phyloP scores from a whole-genome alignment of 1,140 invertebrate species.

The Drosophila mauritiana region DNA sequence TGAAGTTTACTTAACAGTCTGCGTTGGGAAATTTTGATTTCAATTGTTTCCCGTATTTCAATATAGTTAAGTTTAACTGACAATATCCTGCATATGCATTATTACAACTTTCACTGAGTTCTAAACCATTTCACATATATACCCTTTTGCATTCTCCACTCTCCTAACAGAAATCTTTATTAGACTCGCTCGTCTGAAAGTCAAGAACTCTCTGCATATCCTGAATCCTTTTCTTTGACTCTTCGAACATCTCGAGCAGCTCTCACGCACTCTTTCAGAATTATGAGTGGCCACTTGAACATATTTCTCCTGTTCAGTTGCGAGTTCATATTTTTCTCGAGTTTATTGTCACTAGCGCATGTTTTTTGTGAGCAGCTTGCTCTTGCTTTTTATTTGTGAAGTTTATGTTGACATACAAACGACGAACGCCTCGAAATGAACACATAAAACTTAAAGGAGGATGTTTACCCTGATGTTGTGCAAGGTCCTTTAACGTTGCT shows the following conservation, averaged over 20 bases:
- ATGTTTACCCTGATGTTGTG: conserved; percentile 42
- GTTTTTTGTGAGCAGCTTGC: conserved; percentile 40
- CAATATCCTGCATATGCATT: not conserved
- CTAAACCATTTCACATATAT: not conserved
- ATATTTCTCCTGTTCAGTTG: conserved; percentile 43
- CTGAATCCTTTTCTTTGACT: conserved; percentile 34
- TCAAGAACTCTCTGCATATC: conserved; percentile 28
- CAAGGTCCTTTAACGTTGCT: conserved; percentile 44
- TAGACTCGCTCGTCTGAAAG: conserved; percentile 4
- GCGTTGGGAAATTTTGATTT: not conserved
- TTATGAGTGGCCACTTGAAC: conserved; percentile 69
- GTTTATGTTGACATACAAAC: conserved; percentile 74
- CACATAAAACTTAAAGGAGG: conserved; percentile 30
- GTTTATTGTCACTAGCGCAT: conserved; percentile 67
- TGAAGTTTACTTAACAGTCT: not conserved
- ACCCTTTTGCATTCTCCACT: not conserved
- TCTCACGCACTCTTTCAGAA: conserved; percentile 56
- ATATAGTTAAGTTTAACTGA: too few species aligned
- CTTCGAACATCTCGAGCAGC: conserved; percentile 46
- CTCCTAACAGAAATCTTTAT: not conserved
- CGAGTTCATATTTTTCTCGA: conserved; percentile 30
- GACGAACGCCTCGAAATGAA: conserved; percentile 49
- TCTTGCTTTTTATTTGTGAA: conserved; percentile 26
- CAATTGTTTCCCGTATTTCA: not conserved
- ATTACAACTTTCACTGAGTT: not conserved